These are phyloP conservation scores for Arothron firmamentum DNA, from an alignment of 2,113 vertebrate species.

Conservation along the genomic window DNA sequence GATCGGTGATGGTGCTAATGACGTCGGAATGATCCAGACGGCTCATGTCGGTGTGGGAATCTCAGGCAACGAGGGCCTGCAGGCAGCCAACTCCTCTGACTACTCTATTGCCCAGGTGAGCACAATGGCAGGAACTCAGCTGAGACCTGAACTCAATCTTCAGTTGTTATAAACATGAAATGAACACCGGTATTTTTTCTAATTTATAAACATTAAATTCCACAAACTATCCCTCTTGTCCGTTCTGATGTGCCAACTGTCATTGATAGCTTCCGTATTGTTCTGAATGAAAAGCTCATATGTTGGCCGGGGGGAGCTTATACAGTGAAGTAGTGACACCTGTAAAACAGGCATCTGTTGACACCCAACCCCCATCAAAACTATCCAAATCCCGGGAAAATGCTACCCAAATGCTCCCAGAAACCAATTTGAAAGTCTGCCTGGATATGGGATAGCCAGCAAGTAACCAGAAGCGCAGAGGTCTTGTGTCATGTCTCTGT, in stretches of 20 bases:
- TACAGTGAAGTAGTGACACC: slow-evolving; percentile 48
- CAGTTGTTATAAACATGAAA: too few relatives aligned
- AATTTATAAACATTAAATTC: slow-evolving; percentile 1
- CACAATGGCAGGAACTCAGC: background rate
- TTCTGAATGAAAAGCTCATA: slow-evolving; percentile 31
- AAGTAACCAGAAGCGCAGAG: slow-evolving; percentile 43
- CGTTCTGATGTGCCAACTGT: slow-evolving; percentile 26
- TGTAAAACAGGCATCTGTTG: slow-evolving; percentile 51
- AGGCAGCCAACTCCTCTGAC: slow-evolving; percentile 97
- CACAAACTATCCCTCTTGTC: slow-evolving; percentile 8
- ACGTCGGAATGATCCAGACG: slow-evolving; percentile 98
- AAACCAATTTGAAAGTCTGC: slow-evolving; percentile 45
- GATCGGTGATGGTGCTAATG: slow-evolving; percentile 95
- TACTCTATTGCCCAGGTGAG: slow-evolving; percentile 98
- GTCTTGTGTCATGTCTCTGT: slow-evolving; percentile 37
- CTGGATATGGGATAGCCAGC: slow-evolving; percentile 37
- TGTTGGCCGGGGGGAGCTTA: slow-evolving; percentile 37
- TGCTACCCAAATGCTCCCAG: slow-evolving; percentile 48
- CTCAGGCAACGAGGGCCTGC: slow-evolving; percentile 95
- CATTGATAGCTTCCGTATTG: slow-evolving; percentile 47
- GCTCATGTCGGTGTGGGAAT: slow-evolving; percentile 97
- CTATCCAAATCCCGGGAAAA: slow-evolving; percentile 32
- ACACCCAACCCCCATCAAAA: slow-evolving; percentile 40
- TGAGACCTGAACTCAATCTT: too few relatives aligned
- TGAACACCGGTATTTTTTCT: background rate